These are phyloP conservation scores for Thalassophryne amazonica DNA, from an alignment of 2,797 vertebrate genomes.

Conservation along the genomic window DNA sequence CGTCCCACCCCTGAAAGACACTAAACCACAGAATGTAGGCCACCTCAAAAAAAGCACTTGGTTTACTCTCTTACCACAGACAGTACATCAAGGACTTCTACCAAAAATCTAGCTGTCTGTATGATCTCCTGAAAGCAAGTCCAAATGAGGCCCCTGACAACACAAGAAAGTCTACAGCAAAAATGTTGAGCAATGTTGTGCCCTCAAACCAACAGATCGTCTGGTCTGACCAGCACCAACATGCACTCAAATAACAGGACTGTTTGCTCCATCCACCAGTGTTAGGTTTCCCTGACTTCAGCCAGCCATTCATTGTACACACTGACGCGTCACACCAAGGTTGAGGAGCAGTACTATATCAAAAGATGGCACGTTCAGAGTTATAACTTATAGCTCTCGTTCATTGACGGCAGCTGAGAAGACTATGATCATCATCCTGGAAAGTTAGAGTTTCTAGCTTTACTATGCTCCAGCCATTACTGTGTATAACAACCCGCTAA, in stretches of 20 bases:
- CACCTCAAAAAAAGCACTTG: conserved; percentile 11
- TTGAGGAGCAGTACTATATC: background rate
- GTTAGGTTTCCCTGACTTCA: background rate
- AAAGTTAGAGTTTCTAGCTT: background rate
- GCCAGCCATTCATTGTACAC: background rate
- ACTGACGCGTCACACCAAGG: background rate
- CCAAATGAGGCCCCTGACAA: rapidly evolving
- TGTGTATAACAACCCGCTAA: conserved; percentile 7
- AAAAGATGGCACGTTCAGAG: background rate
- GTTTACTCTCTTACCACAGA: conserved; percentile 3
- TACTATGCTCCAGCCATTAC: background rate
- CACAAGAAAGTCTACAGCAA: background rate
- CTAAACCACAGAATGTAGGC: background rate
- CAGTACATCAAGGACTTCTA: conserved; percentile 19
- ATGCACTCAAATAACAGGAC: background rate
- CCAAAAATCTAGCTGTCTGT: background rate
- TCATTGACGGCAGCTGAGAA: conserved; percentile 5
- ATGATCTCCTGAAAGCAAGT: background rate
- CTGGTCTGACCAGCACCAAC: background rate
- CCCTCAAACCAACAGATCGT: background rate
- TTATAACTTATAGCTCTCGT: conserved; percentile 1
- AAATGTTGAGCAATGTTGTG: background rate
- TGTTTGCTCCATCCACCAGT: background rate
- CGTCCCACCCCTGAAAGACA: background rate
- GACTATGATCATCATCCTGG: background rate